Evolutionary conservation across 1,140 invertebrate genomes (phyloP), one percentile per base, ranked within the genome.

Genomic region (Pinna nobilis): DNA sequence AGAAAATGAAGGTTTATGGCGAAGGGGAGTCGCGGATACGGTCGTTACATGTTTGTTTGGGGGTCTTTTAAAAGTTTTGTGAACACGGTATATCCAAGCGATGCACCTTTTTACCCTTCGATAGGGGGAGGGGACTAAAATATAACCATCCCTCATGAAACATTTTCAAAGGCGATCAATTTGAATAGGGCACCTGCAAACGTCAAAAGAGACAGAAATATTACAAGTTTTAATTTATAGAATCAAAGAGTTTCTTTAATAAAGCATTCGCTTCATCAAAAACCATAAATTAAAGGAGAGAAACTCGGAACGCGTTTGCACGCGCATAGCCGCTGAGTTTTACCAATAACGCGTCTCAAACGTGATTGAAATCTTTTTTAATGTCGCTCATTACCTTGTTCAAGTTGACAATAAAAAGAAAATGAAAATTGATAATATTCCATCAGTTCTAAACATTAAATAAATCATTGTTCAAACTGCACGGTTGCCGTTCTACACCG

Each of bases 221-320:
- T 35, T 35, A 59, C 55, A 33, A 59, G 33, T 59, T 59, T 33
- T 33, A 59, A 59, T 59, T 59, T 59, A 15, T 30, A 59, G 37
- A 59, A 59, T 59, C 55, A 59, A 59, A 59, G 55, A 59, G 55
- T 59, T 59, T 18, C 55, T 35, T 59, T 33, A 33, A 59, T 59
- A 59, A 33, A 59, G n/a, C 33, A 59, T 59, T 59, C 55, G 33
- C 33, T 59, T 59, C 55, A 33, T 59, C 37, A 30, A 30, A 35
- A 59, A 33, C 37, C 55, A 59, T 59, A 59, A 59, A 59, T 59
- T 33, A 59, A 59, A 59, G 33, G 55, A 59, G 30, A 33, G 20
- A 59, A 59, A 59, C 37, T 35, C 37, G 33, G 55, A 30, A 33
- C 55, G 55, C 55, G 55, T 35, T 35, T 59, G 55, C 55, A 59